phyloP scores from a whole-genome alignment of 1,140 invertebrate species.

The Chrysomallon squamiferum region DNA sequence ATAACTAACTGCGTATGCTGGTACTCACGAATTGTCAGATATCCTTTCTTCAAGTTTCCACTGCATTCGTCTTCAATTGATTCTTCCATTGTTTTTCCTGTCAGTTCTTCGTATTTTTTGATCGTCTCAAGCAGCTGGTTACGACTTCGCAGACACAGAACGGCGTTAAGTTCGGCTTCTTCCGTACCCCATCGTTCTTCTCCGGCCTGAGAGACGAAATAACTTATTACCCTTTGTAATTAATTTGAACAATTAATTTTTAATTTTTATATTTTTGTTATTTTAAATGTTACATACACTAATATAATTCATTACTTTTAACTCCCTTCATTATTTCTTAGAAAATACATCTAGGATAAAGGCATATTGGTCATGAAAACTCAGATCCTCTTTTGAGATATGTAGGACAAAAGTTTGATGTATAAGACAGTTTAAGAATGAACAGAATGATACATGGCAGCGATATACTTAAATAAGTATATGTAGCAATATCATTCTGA shows the following conservation, averaged over 20 bases:
- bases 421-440: no score
- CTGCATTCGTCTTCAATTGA: slow-evolving; percentile 53
- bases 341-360: no score
- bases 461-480: no score
- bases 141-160: slow-evolving; percentile 74
- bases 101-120: slow-evolving; percentile 68
- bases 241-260: no score
- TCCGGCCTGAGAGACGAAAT: slow-evolving; percentile 49
- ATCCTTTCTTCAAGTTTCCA: slow-evolving; percentile 50
- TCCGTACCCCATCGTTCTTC: slow-evolving; percentile 72
- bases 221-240: no score
- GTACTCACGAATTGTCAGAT: slow-evolving; percentile 42
- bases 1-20: no score
- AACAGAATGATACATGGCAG: no score
- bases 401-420: no score
- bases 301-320: not conserved
- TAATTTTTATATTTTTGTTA: no score
- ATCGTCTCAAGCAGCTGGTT: slow-evolving; percentile 73
- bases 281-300: not conserved
- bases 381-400: no score
- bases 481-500: no score
- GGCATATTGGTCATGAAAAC: no score
- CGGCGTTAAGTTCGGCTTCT: slow-evolving; percentile 75
- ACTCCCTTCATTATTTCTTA: not conserved
- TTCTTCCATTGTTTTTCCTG: slow-evolving; percentile 50